These are phyloP conservation scores for Mythimna pallens DNA, from an alignment of 2,888 invertebrate genomes.

Conservation along the genomic window DNA sequence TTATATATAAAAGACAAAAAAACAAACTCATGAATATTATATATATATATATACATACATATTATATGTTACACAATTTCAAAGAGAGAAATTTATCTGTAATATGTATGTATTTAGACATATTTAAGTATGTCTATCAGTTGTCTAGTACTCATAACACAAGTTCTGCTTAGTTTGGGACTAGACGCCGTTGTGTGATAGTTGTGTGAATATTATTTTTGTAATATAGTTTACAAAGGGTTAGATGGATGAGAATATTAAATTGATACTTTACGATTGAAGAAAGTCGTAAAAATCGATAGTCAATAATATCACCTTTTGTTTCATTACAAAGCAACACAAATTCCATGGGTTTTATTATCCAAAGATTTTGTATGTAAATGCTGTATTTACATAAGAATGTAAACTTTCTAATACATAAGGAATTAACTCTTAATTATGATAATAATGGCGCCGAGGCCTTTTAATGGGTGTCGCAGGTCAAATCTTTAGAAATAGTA, in stretches of 20 bases:
- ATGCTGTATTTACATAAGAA: conserved; percentile 62
- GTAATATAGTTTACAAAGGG: not conserved
- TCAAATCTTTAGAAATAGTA: conserved; percentile 33
- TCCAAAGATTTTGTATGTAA: conserved; percentile 35
- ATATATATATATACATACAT: too few relatives aligned
- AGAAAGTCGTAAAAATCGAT: conserved; percentile 38
- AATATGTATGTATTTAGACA: too few relatives aligned
- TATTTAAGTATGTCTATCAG: too few relatives aligned
- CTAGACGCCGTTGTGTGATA: too few relatives aligned
- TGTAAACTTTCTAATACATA: conserved; percentile 63
- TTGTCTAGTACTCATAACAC: too few relatives aligned
- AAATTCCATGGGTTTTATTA: conserved; percentile 48
- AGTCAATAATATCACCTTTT: conserved; percentile 39
- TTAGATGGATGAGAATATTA: too few relatives aligned
- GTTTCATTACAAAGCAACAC: conserved; percentile 41
- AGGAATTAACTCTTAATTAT: conserved; percentile 58
- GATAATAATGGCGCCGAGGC: conserved; percentile 42
- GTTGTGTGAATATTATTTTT: too few relatives aligned
- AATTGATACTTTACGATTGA: conserved; percentile 33
- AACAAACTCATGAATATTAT: too few relatives aligned
- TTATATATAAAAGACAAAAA: too few relatives aligned
- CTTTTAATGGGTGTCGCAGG: conserved; percentile 50
- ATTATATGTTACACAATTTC: too few relatives aligned
- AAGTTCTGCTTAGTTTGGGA: too few relatives aligned
- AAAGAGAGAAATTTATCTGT: too few relatives aligned